A percentile compares a stretch with the other conserved stretches of the same genome.
phyloP scores from a whole-genome alignment of 2,113 vertebrate genomes.

The Monarcha castaneiventris region DNA sequence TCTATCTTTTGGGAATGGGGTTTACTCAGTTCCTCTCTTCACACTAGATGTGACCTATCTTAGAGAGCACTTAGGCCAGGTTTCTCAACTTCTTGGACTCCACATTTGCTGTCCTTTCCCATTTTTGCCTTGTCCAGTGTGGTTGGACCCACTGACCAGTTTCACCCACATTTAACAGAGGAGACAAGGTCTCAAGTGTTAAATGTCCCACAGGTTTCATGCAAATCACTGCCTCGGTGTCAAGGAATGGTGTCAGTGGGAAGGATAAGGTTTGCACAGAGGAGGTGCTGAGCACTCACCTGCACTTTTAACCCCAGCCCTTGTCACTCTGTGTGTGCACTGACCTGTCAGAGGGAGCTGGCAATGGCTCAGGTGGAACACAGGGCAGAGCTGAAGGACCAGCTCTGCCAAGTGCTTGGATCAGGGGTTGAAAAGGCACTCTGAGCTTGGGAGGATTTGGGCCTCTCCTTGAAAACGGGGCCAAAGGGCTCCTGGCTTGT shows the following conservation, averaged over 20 bases:
- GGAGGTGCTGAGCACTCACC: background rate
- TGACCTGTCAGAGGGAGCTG: background rate
- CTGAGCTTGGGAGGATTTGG: background rate
- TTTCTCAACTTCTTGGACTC: background rate
- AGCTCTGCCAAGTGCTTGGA: background rate
- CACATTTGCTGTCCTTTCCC: background rate
- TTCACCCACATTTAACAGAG: background rate
- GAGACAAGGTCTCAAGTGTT: background rate
- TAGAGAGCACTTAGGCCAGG: background rate
- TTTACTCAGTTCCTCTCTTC: background rate
- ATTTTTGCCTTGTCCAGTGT: background rate
- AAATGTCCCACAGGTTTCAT: background rate
- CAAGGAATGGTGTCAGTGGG: background rate
- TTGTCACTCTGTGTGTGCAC: background rate
- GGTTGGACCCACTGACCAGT: background rate
- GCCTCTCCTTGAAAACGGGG: background rate
- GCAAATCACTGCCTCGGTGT: background rate
- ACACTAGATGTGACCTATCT: background rate
- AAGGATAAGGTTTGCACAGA: background rate
- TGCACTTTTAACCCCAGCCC: background rate
- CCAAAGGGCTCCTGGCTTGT: background rate
- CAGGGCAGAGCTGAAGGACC: background rate
- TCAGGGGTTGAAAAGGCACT: background rate
- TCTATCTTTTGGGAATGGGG: background rate
- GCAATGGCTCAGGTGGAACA: background rate